Conservation (phyloP, 2,113 vertebrate genomes). For the Bujurquina vittata region DNA sequence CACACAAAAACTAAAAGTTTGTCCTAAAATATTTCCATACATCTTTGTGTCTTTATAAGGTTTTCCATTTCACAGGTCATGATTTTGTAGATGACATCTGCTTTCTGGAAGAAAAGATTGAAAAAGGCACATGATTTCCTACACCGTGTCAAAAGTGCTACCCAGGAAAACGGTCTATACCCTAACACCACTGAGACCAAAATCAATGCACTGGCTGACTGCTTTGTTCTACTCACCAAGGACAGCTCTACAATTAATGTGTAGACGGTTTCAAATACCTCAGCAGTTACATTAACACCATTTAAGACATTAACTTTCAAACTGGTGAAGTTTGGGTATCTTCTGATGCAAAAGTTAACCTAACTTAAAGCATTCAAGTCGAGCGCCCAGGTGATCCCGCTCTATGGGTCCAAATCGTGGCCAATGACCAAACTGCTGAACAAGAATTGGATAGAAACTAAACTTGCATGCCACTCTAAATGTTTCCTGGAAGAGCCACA, state of each 20-base stretch:
- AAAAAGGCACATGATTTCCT: background rate
- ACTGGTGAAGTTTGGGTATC: background rate
- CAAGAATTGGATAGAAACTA: background rate
- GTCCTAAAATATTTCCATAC: background rate
- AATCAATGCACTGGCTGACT: background rate
- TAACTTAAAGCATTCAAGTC: background rate
- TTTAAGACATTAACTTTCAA: background rate
- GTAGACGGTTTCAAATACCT: background rate
- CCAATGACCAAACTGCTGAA: background rate
- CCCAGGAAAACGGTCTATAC: background rate
- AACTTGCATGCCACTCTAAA: background rate
- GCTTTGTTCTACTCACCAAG: background rate
- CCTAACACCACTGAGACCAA: background rate
- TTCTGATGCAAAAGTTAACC: background rate
- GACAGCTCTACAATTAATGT: background rate
- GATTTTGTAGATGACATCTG: background rate
- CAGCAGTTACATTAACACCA: background rate
- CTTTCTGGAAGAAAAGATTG: background rate
- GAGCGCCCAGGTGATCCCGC: background rate
- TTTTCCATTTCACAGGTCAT: accelerated
- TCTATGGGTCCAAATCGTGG: background rate
- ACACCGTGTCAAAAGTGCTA: background rate
- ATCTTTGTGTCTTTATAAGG: background rate
- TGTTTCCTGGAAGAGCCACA: background rate
- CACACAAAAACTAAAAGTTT: no score